Evolutionary conservation across 2,797 vertebrate species (phyloP), one percentile per base, ranked within the genome.

Genomic region (Rhynchonycteris naso): DNA sequence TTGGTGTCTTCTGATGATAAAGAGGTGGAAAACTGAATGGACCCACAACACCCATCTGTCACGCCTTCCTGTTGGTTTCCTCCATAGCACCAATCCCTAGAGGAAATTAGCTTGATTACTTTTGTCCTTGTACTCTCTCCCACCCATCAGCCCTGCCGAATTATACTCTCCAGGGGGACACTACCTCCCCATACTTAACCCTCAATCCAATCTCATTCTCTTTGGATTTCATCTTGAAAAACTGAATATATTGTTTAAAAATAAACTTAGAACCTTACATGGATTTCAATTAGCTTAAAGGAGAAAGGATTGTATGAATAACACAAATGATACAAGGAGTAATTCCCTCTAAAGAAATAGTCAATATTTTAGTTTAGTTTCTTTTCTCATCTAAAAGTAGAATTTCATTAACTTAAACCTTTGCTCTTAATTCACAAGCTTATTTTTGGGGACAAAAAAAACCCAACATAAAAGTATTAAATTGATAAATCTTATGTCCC

Each of bases 211-310:
- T 43, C 38, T n/a, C 10, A 15, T 85, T 85, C 35, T 28, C 30
- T 82, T 66, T 82, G 18, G 18, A 88, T 13, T 75, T 83, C 30
- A 90, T 87, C 5, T 66, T 83, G 79, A 89, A 92, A 87, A 63
- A 83, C 1, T 80, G 35, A 88, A 59, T 24, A 21, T 30, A 3
- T 13, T 88, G 3, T 69, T 88, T 91, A 79, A 92, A 95, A 93
- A 87, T 65, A 86, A 92, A 78, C 6, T 56, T 24, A 38, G 16
- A 35, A 9, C 47, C 83, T 76, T 85, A 71, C 80, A 33, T 83
- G 28, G 5, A 61, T 93, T 92, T 81, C 35, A 92, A 59, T 68
- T 63, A 59, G 26, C 43, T 65, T 33, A 66, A 80, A 72, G 61
- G 63, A 33, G 7, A 91, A 71, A 79, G 16, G 30, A 66, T 4